A percentile compares a stretch with the other conserved stretches of the same genome.
These are phyloP conservation scores for Catharus minimus DNA, from an alignment of 2,113 vertebrate species.

Conservation along the genomic window DNA sequence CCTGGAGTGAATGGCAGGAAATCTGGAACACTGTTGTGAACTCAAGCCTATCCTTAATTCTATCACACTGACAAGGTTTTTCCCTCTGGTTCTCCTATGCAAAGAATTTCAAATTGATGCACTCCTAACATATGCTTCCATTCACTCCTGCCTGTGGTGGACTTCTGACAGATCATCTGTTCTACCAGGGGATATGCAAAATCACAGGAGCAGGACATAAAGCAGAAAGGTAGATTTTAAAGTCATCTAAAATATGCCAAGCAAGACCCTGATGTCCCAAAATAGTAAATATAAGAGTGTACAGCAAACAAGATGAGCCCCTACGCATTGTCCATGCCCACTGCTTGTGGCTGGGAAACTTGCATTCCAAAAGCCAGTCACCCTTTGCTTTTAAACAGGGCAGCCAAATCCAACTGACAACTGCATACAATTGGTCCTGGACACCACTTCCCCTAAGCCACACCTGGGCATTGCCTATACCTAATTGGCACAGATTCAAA, in stretches of 20 bases:
- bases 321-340: neutral
- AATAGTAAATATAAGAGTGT: neutral
- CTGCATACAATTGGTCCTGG: neutral
- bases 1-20: neutral
- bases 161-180: neutral
- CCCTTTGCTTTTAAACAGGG: neutral
- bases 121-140: neutral
- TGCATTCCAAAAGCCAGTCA: neutral
- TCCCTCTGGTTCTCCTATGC: neutral
- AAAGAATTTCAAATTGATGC: neutral
- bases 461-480: accelerated
- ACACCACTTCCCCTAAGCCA: neutral
- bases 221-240: neutral
- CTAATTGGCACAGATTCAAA: neutral
- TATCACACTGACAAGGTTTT: neutral
- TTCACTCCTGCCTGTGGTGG: neutral
- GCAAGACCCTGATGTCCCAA: neutral
- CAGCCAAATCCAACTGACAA: neutral
- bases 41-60: neutral
- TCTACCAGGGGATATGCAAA: neutral
- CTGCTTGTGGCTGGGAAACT: neutral
- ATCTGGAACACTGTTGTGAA: neutral
- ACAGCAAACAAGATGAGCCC: neutral
- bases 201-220: neutral
- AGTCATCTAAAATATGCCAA: neutral